Evolutionary conservation across 2,797 vertebrate genomes (phyloP).

Genomic region (Brachymystax lenok): DNA sequence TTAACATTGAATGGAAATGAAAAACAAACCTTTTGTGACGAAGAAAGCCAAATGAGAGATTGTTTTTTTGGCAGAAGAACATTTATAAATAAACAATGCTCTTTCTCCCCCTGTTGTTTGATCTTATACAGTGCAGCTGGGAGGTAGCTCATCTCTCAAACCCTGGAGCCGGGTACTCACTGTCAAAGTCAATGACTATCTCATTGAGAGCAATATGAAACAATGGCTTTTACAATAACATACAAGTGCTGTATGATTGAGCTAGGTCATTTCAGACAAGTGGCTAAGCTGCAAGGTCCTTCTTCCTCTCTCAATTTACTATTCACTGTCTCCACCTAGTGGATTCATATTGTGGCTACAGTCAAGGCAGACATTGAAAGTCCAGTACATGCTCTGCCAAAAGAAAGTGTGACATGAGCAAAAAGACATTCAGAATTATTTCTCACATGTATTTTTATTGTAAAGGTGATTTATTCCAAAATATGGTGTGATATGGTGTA

Average conservation of each 20-base stretch:
- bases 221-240: not conserved
- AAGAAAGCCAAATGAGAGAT: not conserved
- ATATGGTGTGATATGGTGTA: slow-evolving; percentile 78
- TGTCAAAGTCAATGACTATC: not conserved
- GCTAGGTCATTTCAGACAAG: not conserved
- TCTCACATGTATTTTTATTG: slow-evolving; percentile 79
- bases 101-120: not conserved
- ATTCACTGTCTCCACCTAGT: no score
- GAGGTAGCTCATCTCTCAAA: not conserved
- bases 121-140: not conserved
- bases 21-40: no score
- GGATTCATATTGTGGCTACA: no score
- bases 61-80: not conserved
- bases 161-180: no score
- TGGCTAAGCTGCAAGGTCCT: not conserved
- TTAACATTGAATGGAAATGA: not conserved
- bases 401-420: not conserved
- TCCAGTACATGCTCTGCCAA: not conserved
- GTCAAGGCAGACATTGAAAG: not conserved
- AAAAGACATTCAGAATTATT: slow-evolving; percentile 13
- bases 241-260: not conserved
- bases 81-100: not conserved
- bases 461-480: slow-evolving; percentile 96
- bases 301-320: no score
- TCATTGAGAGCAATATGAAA: not conserved